Evolutionary conservation across 1,140 invertebrate species (phyloP).

Genomic region (Monomorium pharaonis): DNA sequence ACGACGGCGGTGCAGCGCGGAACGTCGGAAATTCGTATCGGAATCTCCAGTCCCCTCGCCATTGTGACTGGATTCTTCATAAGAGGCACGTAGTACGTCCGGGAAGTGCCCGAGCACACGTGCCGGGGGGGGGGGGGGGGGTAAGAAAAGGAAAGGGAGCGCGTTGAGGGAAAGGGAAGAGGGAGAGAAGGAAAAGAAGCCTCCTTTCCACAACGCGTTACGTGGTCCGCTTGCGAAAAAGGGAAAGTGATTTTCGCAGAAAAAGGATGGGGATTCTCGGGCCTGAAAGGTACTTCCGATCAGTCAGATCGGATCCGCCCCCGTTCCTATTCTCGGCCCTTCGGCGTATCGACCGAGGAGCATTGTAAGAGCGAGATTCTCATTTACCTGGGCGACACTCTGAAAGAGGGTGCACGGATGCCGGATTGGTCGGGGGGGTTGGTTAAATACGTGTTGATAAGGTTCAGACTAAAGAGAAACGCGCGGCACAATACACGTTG

Average conservation of each 20-base stretch:
- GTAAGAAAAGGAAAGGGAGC: constrained; percentile 3
- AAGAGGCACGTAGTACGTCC: constrained; percentile 45
- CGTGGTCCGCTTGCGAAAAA: constrained; percentile 61
- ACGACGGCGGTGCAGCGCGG: constrained; percentile 9
- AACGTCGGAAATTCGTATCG: constrained; percentile 56
- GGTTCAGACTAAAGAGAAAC: not conserved
- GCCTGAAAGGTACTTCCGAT: constrained; percentile 51
- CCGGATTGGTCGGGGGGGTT: not conserved
- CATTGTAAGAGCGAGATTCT: constrained; percentile 51
- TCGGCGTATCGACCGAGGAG: constrained; percentile 54
- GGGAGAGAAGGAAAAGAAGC: not conserved
- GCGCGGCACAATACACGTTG: not conserved
- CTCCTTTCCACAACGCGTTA: constrained; percentile 39
- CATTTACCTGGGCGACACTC: constrained; percentile 52
- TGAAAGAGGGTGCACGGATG: not conserved
- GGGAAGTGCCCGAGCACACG: constrained; percentile 42
- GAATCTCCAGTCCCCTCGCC: not conserved
- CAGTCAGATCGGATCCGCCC: constrained; percentile 9
- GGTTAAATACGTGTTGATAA: constrained; percentile 63
- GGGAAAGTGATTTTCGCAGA: constrained; percentile 68
- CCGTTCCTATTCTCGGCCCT: constrained; percentile 58
- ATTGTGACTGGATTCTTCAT: constrained; percentile 50
- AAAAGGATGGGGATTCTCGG: not conserved
- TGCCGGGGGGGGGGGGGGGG: constrained; percentile 39
- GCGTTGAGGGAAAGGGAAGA: not conserved